Conservation (phyloP, 1,140 invertebrate species). For the Pectinophora gossypiella region DNA sequence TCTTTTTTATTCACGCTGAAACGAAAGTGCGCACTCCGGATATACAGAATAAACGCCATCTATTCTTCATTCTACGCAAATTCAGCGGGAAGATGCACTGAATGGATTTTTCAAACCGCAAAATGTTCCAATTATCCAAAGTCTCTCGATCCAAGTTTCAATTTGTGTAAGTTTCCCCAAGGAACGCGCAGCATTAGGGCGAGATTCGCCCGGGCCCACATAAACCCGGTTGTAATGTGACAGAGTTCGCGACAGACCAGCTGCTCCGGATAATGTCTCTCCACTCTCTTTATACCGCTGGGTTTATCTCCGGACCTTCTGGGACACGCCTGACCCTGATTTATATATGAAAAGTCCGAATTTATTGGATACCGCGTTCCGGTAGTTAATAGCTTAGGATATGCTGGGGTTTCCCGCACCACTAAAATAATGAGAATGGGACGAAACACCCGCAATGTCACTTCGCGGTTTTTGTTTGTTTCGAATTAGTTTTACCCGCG, state of each 20-base stretch:
- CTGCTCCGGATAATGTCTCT: conserved; percentile 36
- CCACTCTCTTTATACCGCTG: conserved; percentile 32
- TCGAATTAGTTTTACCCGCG: conserved; percentile 1
- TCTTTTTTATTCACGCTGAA: no score
- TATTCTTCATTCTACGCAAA: neutral
- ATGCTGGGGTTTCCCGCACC: conserved; percentile 34
- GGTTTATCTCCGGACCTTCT: conserved; percentile 45
- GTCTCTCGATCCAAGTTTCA: conserved; percentile 20
- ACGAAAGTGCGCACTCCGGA: no score
- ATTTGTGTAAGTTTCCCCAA: conserved; percentile 34
- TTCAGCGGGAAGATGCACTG: neutral
- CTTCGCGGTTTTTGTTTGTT: conserved; percentile 21
- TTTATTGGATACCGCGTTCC: conserved; percentile 37
- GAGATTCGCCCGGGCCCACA: conserved; percentile 23
- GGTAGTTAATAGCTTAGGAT: conserved; percentile 46
- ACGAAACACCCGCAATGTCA: conserved; percentile 19
- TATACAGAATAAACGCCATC: neutral
- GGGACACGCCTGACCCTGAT: conserved; percentile 44
- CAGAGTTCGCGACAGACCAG: conserved; percentile 33
- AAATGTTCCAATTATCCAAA: conserved; percentile 20
- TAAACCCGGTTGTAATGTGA: conserved; percentile 43
- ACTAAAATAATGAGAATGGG: conserved; percentile 38
- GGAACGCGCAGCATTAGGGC: conserved; percentile 19
- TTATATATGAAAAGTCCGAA: conserved; percentile 52
- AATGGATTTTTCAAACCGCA: neutral